A percentile compares a stretch with the other conserved stretches of the same genome.
Conservation (phyloP, 2,797 vertebrate genomes). For the Gadopsis marmoratus region DNA sequence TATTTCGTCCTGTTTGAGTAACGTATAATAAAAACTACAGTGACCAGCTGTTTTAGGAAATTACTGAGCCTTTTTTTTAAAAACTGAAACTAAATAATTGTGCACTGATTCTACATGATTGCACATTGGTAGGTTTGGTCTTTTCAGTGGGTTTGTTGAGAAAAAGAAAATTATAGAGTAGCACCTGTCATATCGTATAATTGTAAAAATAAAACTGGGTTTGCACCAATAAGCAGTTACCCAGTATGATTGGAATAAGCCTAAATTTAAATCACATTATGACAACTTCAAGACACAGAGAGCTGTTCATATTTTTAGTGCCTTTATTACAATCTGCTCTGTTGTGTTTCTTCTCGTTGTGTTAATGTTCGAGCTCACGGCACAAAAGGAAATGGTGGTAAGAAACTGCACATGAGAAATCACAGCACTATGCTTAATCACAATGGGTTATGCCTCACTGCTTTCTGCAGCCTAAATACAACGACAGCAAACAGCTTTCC, state of each 20-base stretch:
- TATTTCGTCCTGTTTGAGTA: too few relatives aligned
- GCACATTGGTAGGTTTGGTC: neutral
- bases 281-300: neutral
- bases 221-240: neutral
- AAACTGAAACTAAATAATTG: too few relatives aligned
- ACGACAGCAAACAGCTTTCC: conserved; percentile 21
- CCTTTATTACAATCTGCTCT: neutral
- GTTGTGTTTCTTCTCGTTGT: conserved; percentile 14
- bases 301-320: conserved; percentile 23
- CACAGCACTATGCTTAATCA: conserved; percentile 14
- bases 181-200: neutral
- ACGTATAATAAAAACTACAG: too few relatives aligned
- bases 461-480: conserved; percentile 40
- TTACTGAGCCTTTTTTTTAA: too few relatives aligned
- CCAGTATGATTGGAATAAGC: neutral
- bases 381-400: conserved; percentile 29
- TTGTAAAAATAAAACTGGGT: neutral
- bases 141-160: neutral
- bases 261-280: conserved; percentile 22
- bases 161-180: neutral
- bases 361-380: conserved; percentile 24
- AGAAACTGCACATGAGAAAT: neutral
- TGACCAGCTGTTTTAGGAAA: too few relatives aligned
- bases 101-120: too few relatives aligned
- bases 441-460: conserved; percentile 20